Base-by-base conservation (phyloP, 2,797 vertebrate species). In the Rhinichthys osculus region DNA sequence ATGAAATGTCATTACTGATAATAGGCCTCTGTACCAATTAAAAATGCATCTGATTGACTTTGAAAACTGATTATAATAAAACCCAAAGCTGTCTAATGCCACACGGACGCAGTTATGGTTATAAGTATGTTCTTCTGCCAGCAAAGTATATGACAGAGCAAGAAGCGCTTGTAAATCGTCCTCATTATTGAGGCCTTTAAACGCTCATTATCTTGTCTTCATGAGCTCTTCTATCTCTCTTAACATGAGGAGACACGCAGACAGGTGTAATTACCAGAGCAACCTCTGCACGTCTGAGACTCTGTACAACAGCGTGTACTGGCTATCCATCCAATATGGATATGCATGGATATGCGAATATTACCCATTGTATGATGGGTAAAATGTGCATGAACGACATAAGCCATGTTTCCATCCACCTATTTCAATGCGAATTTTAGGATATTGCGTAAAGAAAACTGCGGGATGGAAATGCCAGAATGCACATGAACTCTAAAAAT, bases 221-320 rank as follows among this genome's bases (percentile, higher is more conserved):
- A 44, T 7, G 23, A 66, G 79, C n/a, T 47, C 23, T 66, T 30
- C 47, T 19, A 23, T 35, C 17, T 27, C 66, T 40, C 5, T 54
- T 35, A 19, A 70, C 40, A 42, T 5, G 3, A 9, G 47, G 38
- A 35, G 35, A 73, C 70, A 59, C 33, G 71, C 71, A 83, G 70
- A 87, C 71, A 67, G 54, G 44, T 69, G 66, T 52, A 69, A 87
- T 84, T 84, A 85, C 82, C 59, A 80, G 9, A 59, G 69, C 16
- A 82, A 57, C 27, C 72, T 23, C 30, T 2, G 13, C 11, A 38
- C 2, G 19, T 70, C 66, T 82, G 40, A 42, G 72, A 38, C n/a
- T 78, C 79, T 72, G 72, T 50, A n/a, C 21, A 67, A 23, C 79
- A 35, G 50, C 11, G 17, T 74, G 42, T 83, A 23, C 67, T 62